Evolutionary conservation across 2,113 vertebrate species (phyloP), one percentile per base, ranked within the genome.

Genomic region (Epinephelus lanceolatus): DNA sequence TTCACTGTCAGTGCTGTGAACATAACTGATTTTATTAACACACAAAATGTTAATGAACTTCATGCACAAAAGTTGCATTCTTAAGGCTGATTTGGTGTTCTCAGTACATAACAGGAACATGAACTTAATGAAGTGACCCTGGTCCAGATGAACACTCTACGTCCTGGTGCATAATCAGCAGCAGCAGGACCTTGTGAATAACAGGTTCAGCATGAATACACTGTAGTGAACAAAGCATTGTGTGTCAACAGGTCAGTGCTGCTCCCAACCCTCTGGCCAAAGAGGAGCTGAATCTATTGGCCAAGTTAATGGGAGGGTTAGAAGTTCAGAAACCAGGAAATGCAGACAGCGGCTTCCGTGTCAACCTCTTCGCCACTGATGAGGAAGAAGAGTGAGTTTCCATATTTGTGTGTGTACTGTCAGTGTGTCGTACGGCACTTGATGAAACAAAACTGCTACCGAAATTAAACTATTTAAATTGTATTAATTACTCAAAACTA

Each of bases 261-360:
- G 89, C 90, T 79, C 97, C 98, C n/a, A 99, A 97, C 88, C 97
- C 97, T 40, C 93, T 99, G 45, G 98, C 97, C 72, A 99, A 99
- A 94, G 98, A 99, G 93, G 98, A 99, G 73, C 95, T 99, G 82
- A 98, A 99, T 85, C 93, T 99, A 40, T 91, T 99, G 91, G 98
- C 98, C 84, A 95, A 94, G 87, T 95, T 99, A 65, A 96, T 99
- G 95, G 98, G 98, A 86, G 96, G 97, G 14, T 88, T 99, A 90
- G 97, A 98, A 47, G 76, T 96, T 71, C 95, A 96, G 88, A 97
- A 96, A 87, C 62, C 95, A 3, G 67, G 91, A 11, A 96, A 94
- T 72, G 60, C 90, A 0, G 97, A 99, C 84, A 93, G 92, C 0
- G 95, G 96, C 79, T 99, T 99, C 89, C 95, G 96, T 47, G 91